phyloP scores from a whole-genome alignment of 2,797 vertebrate species.

The Alauda arvensis region DNA sequence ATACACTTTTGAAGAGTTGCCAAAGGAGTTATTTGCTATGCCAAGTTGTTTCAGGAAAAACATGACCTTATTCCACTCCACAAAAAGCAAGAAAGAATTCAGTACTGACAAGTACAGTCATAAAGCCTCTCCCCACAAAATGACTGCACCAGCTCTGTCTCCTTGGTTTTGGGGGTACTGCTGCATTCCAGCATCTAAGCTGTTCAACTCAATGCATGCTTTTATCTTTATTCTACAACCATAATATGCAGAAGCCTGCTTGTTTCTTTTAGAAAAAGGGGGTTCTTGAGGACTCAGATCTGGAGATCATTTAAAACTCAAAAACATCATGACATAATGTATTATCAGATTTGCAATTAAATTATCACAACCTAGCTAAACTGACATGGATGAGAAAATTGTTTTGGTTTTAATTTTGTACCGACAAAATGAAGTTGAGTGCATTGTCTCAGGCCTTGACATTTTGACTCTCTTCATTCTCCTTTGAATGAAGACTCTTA shows the following conservation, averaged over 20 bases:
- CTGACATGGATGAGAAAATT: background rate
- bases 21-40: background rate
- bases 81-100: background rate
- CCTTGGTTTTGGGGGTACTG: background rate
- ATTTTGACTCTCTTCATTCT: background rate
- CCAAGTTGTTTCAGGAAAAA: background rate
- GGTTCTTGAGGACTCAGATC: background rate
- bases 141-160: background rate
- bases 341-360: background rate
- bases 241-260: background rate
- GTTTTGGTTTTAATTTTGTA: background rate
- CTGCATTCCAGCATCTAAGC: background rate
- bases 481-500: background rate
- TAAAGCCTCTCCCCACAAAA: background rate
- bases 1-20: background rate
- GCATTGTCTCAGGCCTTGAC: background rate
- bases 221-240: background rate
- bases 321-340: fast-evolving
- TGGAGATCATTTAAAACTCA: background rate
- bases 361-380: background rate
- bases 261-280: background rate
- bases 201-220: background rate
- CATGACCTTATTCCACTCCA: background rate
- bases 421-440: background rate
- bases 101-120: background rate